phyloP scores from a whole-genome alignment of 2,113 vertebrate species.

The Bucco capensis region DNA sequence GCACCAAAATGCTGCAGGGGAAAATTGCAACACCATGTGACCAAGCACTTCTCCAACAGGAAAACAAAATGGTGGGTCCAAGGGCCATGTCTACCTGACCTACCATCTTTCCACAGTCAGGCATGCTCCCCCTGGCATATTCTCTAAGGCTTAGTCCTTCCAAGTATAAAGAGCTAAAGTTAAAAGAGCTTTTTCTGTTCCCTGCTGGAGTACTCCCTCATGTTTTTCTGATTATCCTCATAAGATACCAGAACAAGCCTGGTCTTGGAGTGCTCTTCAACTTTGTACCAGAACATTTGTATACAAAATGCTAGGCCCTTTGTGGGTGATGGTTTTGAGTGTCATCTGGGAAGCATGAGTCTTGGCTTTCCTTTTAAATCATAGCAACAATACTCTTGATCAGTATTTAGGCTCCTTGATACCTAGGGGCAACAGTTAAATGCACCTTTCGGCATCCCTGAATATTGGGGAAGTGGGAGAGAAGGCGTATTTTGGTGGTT shows the following conservation, averaged over 20 bases:
- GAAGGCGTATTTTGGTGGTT: neutral
- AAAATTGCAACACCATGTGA: neutral
- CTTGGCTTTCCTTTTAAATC: neutral
- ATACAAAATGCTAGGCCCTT: neutral
- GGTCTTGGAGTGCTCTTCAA: conserved; percentile 12
- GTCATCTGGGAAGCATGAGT: neutral
- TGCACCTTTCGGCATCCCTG: neutral
- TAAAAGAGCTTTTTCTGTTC: conserved; percentile 15
- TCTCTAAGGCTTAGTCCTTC: neutral
- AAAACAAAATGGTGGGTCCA: neutral
- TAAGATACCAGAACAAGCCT: conserved; percentile 27
- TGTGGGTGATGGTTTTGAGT: neutral
- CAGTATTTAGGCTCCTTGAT: neutral
- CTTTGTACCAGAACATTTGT: neutral
- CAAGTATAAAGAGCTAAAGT: neutral
- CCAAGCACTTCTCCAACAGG: neutral
- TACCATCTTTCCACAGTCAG: neutral
- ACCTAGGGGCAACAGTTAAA: neutral
- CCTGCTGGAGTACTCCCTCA: neutral
- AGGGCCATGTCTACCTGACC: neutral
- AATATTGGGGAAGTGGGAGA: neutral
- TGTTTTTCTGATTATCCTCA: conserved; percentile 5
- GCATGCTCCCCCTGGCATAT: neutral
- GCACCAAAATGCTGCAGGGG: neutral
- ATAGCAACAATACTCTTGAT: neutral